Conservation (phyloP, 2,888 invertebrate genomes). For the Caenorhabditis sp. region DNA sequence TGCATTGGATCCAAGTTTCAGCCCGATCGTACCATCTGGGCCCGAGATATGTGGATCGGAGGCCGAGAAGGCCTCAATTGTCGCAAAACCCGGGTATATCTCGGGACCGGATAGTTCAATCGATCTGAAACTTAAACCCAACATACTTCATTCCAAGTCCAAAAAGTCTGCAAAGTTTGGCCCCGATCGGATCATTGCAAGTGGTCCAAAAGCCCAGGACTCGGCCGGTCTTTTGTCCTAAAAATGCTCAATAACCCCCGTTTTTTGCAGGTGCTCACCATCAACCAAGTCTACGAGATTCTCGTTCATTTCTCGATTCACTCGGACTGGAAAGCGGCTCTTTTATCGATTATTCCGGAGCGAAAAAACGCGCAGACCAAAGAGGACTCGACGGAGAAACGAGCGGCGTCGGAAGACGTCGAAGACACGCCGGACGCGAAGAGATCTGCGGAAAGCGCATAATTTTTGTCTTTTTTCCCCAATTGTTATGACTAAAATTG, state of each 20-base stretch:
- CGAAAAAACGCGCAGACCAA: slow-evolving; percentile 62
- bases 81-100: no score
- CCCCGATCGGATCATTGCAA: no score
- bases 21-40: no score
- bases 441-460: neutral
- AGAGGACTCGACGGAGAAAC: slow-evolving; percentile 8
- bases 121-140: no score
- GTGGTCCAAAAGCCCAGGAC: neutral
- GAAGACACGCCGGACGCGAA: neutral
- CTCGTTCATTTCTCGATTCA: slow-evolving; percentile 80
- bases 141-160: no score
- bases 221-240: neutral
- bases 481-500: no score
- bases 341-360: slow-evolving; percentile 69
- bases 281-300: slow-evolving; percentile 88
- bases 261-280: slow-evolving; percentile 86
- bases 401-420: neutral
- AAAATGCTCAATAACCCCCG: no score
- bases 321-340: slow-evolving; percentile 79
- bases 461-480: neutral
- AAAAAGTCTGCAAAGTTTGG: no score
- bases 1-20: no score
- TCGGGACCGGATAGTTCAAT: no score
- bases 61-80: no score
- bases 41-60: no score